Percentiles rank a stretch among this genome's conserved stretches.
Conservation (phyloP, 2,797 vertebrate genomes). For the Myoxocephalus aenaeus region DNA sequence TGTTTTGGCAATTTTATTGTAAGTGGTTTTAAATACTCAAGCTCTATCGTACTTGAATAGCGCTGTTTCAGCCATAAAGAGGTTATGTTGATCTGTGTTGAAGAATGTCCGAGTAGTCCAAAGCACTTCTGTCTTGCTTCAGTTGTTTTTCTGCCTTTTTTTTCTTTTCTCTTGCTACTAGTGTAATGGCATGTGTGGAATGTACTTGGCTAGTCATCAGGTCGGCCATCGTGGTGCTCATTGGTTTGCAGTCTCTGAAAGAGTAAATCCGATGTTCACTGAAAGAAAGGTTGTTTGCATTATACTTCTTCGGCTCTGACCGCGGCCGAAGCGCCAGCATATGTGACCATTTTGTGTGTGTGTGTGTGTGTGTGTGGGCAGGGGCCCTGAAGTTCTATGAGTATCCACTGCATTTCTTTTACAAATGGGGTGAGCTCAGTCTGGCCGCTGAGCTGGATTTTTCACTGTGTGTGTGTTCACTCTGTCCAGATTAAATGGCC, state of each 20-base stretch:
- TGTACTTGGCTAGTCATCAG: conserved; percentile 75
- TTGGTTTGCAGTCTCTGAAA: conserved; percentile 57
- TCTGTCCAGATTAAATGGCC: conserved; percentile 65
- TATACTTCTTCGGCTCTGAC: conserved; percentile 40
- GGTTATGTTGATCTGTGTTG: not conserved
- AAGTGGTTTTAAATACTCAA: not conserved
- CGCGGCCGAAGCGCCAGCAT: not conserved
- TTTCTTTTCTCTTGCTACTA: conserved; percentile 51
- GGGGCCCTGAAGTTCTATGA: conserved; percentile 18
- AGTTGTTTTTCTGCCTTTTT: conserved; percentile 50
- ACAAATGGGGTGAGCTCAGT: conserved; percentile 49
- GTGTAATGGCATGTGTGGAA: conserved; percentile 79
- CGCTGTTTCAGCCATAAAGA: not conserved
- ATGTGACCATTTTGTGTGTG: conserved; percentile 23
- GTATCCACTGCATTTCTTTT: conserved; percentile 33
- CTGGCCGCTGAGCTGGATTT: conserved; percentile 32
- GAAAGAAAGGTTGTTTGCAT: conserved; percentile 63
- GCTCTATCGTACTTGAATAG: not conserved
- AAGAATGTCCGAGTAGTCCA: conserved; percentile 4
- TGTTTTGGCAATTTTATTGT: not conserved
- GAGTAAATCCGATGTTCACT: conserved; percentile 53
- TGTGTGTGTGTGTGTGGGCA: no score
- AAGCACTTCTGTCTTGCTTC: conserved; percentile 32
- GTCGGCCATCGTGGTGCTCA: conserved; percentile 57
- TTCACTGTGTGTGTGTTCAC: conserved; percentile 38